These are phyloP conservation scores for Homarus americanus DNA, from an alignment of 1,140 invertebrate genomes.

Conservation along the genomic window DNA sequence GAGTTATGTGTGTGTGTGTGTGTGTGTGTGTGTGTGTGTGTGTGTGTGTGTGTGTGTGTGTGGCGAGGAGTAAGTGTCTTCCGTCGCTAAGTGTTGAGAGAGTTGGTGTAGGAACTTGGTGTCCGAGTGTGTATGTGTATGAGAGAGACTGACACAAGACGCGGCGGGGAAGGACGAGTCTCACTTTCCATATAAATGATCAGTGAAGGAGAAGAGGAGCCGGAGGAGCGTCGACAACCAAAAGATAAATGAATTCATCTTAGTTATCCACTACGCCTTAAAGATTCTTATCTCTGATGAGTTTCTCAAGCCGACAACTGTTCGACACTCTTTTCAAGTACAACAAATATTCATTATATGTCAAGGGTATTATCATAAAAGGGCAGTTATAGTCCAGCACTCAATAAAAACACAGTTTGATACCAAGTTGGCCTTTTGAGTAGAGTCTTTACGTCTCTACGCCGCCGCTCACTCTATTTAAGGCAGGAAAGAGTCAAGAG, in stretches of 20 bases:
- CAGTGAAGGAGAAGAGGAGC: background rate
- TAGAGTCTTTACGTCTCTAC: too few species aligned
- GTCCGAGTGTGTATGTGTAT: background rate
- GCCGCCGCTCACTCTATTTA: too few species aligned
- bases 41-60: too few species aligned
- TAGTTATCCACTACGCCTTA: constrained; percentile 43
- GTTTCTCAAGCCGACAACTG: constrained; percentile 50
- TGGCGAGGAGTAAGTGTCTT: background rate
- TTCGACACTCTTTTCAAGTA: constrained; percentile 26
- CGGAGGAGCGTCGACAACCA: background rate
- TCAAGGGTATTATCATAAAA: constrained; percentile 52
- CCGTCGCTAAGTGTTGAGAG: background rate
- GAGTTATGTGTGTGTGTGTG: constrained; percentile 45
- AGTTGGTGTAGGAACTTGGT: background rate
- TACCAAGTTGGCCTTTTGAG: constrained; percentile 6
- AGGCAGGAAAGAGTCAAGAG: too few species aligned
- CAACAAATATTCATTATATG: constrained; percentile 56
- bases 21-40: constrained; percentile 8
- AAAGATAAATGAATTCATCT: constrained; percentile 64
- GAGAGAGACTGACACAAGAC: constrained; percentile 1
- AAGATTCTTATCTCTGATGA: constrained; percentile 63
- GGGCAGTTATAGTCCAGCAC: constrained; percentile 8
- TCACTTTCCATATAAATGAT: constrained; percentile 55
- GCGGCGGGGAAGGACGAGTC: too few species aligned
- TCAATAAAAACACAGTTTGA: constrained; percentile 52